Evolutionary conservation across 2,888 invertebrate species (phyloP), one percentile per base, ranked within the genome.

Genomic region (Platycnemis pennipes): DNA sequence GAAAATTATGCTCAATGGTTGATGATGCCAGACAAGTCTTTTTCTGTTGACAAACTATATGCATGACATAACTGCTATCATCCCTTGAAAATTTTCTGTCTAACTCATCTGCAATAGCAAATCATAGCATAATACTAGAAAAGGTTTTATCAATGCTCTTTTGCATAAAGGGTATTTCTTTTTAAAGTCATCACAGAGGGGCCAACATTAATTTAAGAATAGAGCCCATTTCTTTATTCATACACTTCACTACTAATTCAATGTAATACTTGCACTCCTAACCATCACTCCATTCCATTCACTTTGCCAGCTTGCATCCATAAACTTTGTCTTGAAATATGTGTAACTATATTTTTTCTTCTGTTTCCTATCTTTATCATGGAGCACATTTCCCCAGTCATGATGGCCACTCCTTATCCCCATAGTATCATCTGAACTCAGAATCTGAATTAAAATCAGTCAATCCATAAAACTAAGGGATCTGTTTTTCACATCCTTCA

Each of bases 231-330:
- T 91, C 91, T 63, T 91, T 91, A 91, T 91, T 42, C 63, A 44
- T 91, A 91, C 91, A 91, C 91, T 91, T 91, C 91, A 91, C 91
- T 91, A 63, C 91, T 45, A 69, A 56, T 88, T 89, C 88, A 89
- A 69, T 91, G 63, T 91, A 91, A 89, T 91, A 63, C 91, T 91
- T 63, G 63, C 91, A 56, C 91, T 91, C 63, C 63, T 63, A 56
- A 63, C 91, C 63, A 44, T 91, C n/a, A 69, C 63, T 63, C 88
- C 49, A n/a, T n/a, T n/a, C n/a, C n/a, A 46, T 88, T 88, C 89
- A 91, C 91, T 91, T 91, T 44, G 63, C 91, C 44, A 63, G 77
- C 63, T 91, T 63, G 91, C 69, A 44, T 91, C 91, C 44, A 69
- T 91, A 91, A 56, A 91, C 91, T 91, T 91, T 91, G 91, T 91